These are phyloP conservation scores for Pterocles gutturalis DNA, from an alignment of 2,113 vertebrate species.

Conservation along the genomic window DNA sequence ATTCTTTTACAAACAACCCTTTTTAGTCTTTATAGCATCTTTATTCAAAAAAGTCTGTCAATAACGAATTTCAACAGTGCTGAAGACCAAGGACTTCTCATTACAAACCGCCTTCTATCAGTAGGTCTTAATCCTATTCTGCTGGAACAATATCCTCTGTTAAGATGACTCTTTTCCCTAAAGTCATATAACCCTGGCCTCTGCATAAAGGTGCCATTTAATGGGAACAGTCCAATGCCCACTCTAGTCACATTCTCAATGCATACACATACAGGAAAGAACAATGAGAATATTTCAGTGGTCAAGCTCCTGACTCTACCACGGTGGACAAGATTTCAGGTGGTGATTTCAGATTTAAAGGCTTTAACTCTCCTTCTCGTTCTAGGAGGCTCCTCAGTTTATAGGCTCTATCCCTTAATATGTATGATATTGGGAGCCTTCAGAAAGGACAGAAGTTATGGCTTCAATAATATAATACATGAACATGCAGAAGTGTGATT, in stretches of 20 bases:
- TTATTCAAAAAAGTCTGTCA: not conserved
- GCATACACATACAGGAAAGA: not conserved
- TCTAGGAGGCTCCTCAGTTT: not conserved
- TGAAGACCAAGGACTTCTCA: not conserved
- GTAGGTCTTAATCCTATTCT: not conserved
- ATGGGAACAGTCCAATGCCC: not conserved
- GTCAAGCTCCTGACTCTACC: not conserved
- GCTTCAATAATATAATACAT: not conserved
- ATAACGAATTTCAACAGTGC: not conserved
- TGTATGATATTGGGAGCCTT: not conserved
- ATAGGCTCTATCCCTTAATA: not conserved
- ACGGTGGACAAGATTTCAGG: not conserved
- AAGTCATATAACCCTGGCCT: not conserved
- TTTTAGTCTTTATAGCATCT: not conserved
- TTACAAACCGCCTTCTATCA: not conserved
- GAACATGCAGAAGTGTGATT: accelerated
- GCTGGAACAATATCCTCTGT: not conserved
- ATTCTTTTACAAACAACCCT: not conserved
- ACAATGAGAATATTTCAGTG: not conserved
- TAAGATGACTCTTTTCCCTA: not conserved
- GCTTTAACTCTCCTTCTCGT: not conserved
- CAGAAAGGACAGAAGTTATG: not conserved
- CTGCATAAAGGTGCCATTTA: not conserved
- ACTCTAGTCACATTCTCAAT: not conserved
- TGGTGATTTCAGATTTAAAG: not conserved